These are phyloP conservation scores for Stenotaenia linearis DNA, from an alignment of 2,888 invertebrate genomes.

Conservation along the genomic window DNA sequence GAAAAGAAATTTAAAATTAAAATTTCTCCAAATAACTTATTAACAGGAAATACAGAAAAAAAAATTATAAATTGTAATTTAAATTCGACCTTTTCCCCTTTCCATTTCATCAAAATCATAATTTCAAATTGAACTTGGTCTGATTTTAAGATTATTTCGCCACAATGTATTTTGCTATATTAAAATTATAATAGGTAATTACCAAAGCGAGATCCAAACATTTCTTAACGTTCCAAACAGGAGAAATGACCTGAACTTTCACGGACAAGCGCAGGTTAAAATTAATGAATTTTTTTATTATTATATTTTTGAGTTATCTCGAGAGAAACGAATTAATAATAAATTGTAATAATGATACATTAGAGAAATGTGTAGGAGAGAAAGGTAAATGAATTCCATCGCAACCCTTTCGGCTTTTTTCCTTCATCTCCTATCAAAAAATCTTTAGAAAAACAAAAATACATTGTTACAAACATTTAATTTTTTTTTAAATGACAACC, in stretches of 20 bases:
- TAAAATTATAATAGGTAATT: background rate
- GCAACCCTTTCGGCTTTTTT: background rate
- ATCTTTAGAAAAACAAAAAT: background rate
- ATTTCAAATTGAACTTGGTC: background rate
- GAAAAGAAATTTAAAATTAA: background rate
- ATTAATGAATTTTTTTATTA: background rate
- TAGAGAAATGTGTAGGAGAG: background rate
- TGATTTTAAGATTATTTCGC: background rate
- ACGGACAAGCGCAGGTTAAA: background rate
- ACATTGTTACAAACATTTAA: background rate
- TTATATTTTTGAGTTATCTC: background rate
- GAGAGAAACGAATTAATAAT: background rate
- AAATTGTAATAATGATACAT: background rate
- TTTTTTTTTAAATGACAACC: background rate
- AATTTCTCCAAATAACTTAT: background rate
- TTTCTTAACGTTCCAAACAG: background rate
- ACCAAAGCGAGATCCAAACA: background rate
- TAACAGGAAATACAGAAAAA: background rate
- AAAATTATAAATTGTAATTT: background rate
- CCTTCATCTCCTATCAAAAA: background rate
- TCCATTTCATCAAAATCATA: background rate
- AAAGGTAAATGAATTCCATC: background rate
- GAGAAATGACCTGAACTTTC: slow-evolving; percentile 18
- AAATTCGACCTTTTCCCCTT: background rate
- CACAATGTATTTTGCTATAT: background rate